Percentiles rank a stretch among this genome's conserved stretches.
Conservation (phyloP, 2,888 invertebrate genomes). For the Molorchus minor region DNA sequence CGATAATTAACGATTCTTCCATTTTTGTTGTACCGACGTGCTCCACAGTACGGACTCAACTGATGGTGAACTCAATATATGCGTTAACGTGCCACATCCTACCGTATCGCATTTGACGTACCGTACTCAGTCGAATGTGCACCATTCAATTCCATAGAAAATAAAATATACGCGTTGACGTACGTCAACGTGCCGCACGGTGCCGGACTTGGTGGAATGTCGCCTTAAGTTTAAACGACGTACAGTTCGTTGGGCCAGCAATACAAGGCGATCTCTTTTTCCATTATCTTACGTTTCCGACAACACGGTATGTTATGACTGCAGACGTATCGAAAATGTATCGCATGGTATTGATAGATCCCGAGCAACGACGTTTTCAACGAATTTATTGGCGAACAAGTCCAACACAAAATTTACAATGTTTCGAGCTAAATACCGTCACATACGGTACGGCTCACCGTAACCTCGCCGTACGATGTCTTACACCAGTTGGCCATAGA, state of each 20-base stretch:
- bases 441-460: constrained; percentile 40
- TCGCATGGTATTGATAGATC: constrained; percentile 23
- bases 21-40: neutral
- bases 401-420: constrained; percentile 13
- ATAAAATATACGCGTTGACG: neutral
- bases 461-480: constrained; percentile 36
- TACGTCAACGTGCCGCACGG: neutral
- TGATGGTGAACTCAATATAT: neutral
- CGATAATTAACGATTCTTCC: neutral
- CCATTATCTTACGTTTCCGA: constrained; percentile 17
- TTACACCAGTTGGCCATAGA: constrained; percentile 34
- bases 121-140: neutral
- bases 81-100: neutral
- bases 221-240: constrained; percentile 31
- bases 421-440: constrained; percentile 34
- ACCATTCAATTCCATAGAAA: neutral
- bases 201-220: neutral
- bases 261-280: constrained; percentile 29
- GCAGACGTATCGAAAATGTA: constrained; percentile 34
- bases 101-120: neutral
- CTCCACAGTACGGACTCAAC: neutral
- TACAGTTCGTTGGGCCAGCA: constrained; percentile 23
- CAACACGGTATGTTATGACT: constrained; percentile 18
- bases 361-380: constrained; percentile 18
- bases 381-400: constrained; percentile 26